Evolutionary conservation across 2,797 vertebrate genomes (phyloP).

Genomic region (Momotus momota): DNA sequence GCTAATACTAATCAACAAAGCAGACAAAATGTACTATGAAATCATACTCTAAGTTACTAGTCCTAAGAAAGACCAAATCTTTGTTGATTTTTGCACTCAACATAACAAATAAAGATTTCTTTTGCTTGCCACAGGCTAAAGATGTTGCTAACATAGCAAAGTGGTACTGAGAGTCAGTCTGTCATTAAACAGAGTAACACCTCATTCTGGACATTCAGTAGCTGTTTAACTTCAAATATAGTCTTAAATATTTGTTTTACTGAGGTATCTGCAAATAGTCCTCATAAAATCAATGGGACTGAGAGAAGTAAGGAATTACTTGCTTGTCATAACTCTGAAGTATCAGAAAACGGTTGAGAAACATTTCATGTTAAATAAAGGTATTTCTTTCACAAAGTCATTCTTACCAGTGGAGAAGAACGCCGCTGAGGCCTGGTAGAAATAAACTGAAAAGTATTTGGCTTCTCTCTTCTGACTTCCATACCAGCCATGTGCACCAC

Average conservation of each 20-base stretch:
- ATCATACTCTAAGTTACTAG: neutral
- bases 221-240: neutral
- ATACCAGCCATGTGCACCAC: neutral
- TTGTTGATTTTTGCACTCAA: neutral
- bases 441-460: neutral
- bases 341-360: neutral
- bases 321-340: fast-evolving
- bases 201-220: neutral
- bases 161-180: neutral
- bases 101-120: neutral
- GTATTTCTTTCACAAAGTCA: neutral
- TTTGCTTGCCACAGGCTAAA: neutral
- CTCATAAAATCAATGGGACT: neutral
- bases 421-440: neutral
- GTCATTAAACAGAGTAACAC: neutral
- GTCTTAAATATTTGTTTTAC: neutral
- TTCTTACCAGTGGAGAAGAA: neutral
- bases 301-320: neutral
- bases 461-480: neutral
- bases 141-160: neutral
- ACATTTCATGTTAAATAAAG: neutral
- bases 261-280: neutral
- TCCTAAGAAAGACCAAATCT: neutral
- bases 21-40: neutral
- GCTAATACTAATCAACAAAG: neutral